Evolutionary conservation across 2,113 vertebrate genomes (phyloP).

Genomic region (Alaudala cheleensis): DNA sequence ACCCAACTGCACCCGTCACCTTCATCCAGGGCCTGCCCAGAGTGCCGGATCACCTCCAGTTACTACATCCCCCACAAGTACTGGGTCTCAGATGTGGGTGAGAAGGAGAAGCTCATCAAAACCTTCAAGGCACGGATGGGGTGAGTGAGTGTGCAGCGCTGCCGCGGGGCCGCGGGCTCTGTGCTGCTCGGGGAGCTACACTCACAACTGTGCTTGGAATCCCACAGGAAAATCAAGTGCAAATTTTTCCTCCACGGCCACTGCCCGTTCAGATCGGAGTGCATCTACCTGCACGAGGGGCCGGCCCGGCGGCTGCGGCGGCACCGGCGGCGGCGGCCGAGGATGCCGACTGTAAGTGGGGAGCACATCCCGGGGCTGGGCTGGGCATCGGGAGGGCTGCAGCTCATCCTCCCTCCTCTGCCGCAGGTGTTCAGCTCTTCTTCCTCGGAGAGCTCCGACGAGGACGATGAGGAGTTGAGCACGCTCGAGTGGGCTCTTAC

Average conservation of each 20-base stretch:
- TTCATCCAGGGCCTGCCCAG: conserved; percentile 81
- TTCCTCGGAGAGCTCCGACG: conserved; percentile 57
- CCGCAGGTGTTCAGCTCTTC: not conserved
- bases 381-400: fast-evolving
- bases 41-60: conserved; percentile 84
- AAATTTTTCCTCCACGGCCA: conserved; percentile 75
- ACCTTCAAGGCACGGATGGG: conserved; percentile 82
- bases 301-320: not conserved
- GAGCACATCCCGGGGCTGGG: fast-evolving
- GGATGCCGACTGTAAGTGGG: not conserved
- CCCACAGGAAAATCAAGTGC: conserved; percentile 82
- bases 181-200: fast-evolving
- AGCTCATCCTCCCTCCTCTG: not conserved
- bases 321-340: not conserved
- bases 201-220: not conserved
- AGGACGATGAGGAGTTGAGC: conserved; percentile 41
- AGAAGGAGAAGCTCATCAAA: conserved; percentile 80
- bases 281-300: conserved; percentile 83
- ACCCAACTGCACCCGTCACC: not conserved
- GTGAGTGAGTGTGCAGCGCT: conserved; percentile 68
- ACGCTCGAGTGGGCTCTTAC: conserved; percentile 67
- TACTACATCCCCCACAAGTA: conserved; percentile 88
- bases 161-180: fast-evolving
- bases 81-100: conserved; percentile 79
- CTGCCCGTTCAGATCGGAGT: conserved; percentile 87